phyloP scores from a whole-genome alignment of 2,797 vertebrate genomes.

The Tadarida brasiliensis region DNA sequence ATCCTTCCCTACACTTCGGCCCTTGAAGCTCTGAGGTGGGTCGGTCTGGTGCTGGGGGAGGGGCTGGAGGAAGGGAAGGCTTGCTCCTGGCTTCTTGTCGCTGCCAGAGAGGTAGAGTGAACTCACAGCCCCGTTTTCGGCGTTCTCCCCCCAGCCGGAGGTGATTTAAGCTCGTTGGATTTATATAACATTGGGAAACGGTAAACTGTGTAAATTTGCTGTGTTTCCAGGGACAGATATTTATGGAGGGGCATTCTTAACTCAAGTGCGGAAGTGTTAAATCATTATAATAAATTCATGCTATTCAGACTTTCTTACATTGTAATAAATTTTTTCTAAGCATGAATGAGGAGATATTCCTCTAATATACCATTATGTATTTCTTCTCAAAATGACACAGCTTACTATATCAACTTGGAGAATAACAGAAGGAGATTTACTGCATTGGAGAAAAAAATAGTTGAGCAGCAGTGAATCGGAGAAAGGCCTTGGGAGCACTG shows the following conservation, averaged over 20 bases:
- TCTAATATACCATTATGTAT: slow-evolving; percentile 90
- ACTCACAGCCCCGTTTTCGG: neutral
- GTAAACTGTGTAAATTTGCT: slow-evolving; percentile 91
- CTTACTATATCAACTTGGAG: slow-evolving; percentile 88
- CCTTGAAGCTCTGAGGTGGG: slow-evolving; percentile 58
- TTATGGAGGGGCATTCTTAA: slow-evolving; percentile 91
- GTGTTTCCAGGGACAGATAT: slow-evolving; percentile 89
- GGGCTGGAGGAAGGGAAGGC: neutral
- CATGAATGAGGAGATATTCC: slow-evolving; percentile 90
- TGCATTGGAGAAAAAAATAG: slow-evolving; percentile 70
- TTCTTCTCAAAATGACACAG: slow-evolving; percentile 89
- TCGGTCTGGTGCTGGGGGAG: slow-evolving; percentile 32
- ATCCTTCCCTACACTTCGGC: slow-evolving; percentile 32
- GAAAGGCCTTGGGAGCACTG: neutral
- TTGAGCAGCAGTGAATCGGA: slow-evolving; percentile 11
- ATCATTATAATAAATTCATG: slow-evolving; percentile 91
- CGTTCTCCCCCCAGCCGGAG: slow-evolving; percentile 60
- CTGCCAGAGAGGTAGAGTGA: neutral
- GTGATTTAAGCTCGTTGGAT: slow-evolving; percentile 87
- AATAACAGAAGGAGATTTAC: slow-evolving; percentile 88
- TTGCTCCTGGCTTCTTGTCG: neutral
- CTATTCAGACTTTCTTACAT: slow-evolving; percentile 89
- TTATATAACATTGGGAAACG: slow-evolving; percentile 87
- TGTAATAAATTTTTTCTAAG: slow-evolving; percentile 91
- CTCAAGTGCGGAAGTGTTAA: slow-evolving; percentile 88